Evolutionary conservation across 1,140 invertebrate species (phyloP).

Genomic region (Zaprionus capensis): DNA sequence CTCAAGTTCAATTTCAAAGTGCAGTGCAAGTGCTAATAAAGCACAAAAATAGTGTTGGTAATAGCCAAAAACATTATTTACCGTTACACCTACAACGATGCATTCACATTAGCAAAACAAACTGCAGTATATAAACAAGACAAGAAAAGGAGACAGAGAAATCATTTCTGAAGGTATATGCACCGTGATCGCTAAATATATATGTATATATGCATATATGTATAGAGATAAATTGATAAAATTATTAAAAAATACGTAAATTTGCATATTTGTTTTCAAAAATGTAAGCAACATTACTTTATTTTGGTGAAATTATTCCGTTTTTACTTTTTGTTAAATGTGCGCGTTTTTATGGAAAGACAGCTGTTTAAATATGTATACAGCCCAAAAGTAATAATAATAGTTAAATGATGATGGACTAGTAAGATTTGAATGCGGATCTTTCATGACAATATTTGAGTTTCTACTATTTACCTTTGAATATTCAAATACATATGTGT

Average conservation of each 20-base stretch:
- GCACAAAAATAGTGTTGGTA: slow-evolving; percentile 30
- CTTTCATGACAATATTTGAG: slow-evolving; percentile 13
- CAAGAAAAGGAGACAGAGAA: slow-evolving; percentile 1
- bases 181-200: background rate
- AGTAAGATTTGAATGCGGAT: slow-evolving; percentile 10
- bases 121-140: slow-evolving; percentile 14
- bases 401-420: slow-evolving; percentile 26
- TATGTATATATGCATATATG: background rate
- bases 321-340: slow-evolving; percentile 9
- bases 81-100: slow-evolving; percentile 31
- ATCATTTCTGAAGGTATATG: background rate
- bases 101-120: slow-evolving; percentile 29
- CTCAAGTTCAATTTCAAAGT: slow-evolving; percentile 32
- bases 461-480: slow-evolving; percentile 4
- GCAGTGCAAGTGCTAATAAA: slow-evolving; percentile 31
- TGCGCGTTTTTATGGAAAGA: slow-evolving; percentile 49
- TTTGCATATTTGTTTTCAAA: background rate
- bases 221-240: background rate
- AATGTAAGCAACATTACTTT: background rate
- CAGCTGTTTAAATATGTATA: slow-evolving; percentile 54
- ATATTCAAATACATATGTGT: slow-evolving; percentile 4
- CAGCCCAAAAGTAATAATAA: slow-evolving; percentile 26
- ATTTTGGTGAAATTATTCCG: background rate
- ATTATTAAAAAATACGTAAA: background rate
- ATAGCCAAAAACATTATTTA: slow-evolving; percentile 9